Evolutionary conservation across 2,888 invertebrate species (phyloP).

Genomic region (Noctua fimbriata): DNA sequence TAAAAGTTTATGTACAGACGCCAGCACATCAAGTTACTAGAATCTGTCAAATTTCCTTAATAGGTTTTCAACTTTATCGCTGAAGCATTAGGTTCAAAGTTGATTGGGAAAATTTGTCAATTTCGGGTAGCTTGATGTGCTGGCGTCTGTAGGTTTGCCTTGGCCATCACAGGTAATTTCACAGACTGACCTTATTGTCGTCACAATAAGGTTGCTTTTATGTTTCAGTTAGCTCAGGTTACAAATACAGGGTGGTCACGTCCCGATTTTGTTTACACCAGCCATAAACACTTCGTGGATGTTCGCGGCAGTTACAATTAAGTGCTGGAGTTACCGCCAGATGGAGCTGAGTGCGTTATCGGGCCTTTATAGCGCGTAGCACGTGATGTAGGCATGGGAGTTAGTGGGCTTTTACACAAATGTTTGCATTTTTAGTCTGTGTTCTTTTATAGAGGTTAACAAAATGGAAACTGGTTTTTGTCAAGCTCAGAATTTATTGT

Average conservation of each 20-base stretch:
- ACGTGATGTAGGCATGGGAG: slow-evolving; percentile 6
- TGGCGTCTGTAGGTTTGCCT: not conserved
- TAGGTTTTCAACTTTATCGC: too few relatives aligned
- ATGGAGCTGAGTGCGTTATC: slow-evolving; percentile 32
- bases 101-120: too few relatives aligned
- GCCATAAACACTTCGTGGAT: slow-evolving; percentile 35
- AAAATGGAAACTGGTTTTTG: not conserved
- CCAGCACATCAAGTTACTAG: too few relatives aligned
- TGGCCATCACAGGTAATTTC: not conserved
- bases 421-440: not conserved
- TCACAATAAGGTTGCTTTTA: not conserved
- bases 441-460: not conserved
- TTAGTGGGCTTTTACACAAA: not conserved
- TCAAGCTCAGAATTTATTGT: not conserved
- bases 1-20: not conserved
- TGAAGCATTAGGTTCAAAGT: too few relatives aligned
- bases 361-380: not conserved
- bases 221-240: not conserved
- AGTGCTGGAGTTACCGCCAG: slow-evolving; percentile 37
- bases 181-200: not conserved
- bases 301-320: slow-evolving; percentile 32
- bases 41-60: too few relatives aligned
- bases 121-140: too few relatives aligned
- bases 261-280: slow-evolving; percentile 19
- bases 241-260: slow-evolving; percentile 6